These are phyloP conservation scores for Glaucomys volans DNA, from an alignment of 2,113 vertebrate genomes.

Conservation along the genomic window DNA sequence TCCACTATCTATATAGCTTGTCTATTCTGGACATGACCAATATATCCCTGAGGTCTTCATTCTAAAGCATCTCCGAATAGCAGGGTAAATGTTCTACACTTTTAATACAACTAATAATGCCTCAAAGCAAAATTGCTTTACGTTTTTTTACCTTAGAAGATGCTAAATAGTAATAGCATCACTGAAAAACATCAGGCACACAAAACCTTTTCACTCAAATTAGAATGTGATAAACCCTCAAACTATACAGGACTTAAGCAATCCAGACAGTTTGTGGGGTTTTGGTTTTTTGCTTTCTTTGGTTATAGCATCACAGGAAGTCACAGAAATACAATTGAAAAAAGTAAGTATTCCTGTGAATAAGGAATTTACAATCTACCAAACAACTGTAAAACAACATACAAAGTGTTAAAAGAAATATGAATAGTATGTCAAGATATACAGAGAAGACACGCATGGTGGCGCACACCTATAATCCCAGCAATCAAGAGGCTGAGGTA, in stretches of 20 bases:
- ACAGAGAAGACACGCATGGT: background rate
- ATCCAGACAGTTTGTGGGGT: background rate
- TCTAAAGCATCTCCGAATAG: background rate
- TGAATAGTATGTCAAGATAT: background rate
- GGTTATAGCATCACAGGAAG: background rate
- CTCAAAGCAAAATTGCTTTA: background rate
- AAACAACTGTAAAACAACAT: background rate
- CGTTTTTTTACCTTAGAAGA: background rate
- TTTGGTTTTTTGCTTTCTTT: background rate
- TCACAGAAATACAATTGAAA: background rate
- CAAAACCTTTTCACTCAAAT: background rate
- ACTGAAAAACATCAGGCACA: background rate
- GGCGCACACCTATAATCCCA: no score
- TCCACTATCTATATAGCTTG: background rate
- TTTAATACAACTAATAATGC: background rate
- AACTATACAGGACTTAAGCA: background rate
- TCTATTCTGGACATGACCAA: background rate
- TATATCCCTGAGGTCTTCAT: background rate
- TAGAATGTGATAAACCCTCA: slow-evolving; percentile 27
- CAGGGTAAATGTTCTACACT: background rate
- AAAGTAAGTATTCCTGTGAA: background rate
- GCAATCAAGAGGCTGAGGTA: no score
- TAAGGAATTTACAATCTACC: background rate
- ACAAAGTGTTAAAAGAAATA: background rate
- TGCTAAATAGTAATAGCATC: background rate